Conservation (phyloP, 2,797 vertebrate species). For the Poeciliopsis infans region DNA sequence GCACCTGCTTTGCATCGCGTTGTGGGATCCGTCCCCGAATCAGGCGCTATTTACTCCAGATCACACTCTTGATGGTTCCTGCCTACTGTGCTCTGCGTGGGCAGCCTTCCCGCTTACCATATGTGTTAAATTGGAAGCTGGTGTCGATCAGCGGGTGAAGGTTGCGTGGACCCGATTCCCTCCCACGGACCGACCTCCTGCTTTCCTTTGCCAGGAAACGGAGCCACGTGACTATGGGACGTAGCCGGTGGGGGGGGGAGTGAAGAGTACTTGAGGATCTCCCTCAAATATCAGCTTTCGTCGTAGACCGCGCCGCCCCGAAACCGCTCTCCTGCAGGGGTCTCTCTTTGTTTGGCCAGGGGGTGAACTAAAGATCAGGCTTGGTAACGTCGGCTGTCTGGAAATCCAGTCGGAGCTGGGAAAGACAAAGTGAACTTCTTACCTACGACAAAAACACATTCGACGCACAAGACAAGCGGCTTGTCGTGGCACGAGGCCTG, state of each 20-base stretch:
- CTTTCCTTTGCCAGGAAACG: conserved; percentile 38
- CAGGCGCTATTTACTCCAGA: conserved; percentile 47
- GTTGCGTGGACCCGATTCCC: conserved; percentile 64
- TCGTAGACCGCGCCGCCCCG: conserved; percentile 60
- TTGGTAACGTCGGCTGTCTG: conserved; percentile 25
- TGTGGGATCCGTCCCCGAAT: conserved; percentile 39
- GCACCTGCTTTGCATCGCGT: conserved; percentile 4
- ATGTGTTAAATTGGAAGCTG: conserved; percentile 63
- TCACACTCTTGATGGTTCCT: conserved; percentile 34
- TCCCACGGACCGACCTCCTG: conserved; percentile 59
- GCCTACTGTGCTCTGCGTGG: conserved; percentile 57
- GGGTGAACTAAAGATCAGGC: conserved; percentile 32
- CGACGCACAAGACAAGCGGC: conserved; percentile 24
- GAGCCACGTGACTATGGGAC: conserved; percentile 47
- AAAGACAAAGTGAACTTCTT: conserved; percentile 9
- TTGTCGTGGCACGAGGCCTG: conserved; percentile 27
- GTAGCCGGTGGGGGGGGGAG: conserved; percentile 44
- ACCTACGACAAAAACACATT: conserved; percentile 4
- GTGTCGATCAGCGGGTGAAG: conserved; percentile 59
- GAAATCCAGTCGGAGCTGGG: conserved; percentile 12
- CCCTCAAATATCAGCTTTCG: conserved; percentile 57
- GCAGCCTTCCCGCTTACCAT: conserved; percentile 45
- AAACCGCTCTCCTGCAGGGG: conserved; percentile 45
- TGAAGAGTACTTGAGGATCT: conserved; percentile 67
- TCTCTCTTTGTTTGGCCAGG: conserved; percentile 34